Base-by-base conservation (phyloP, 2,888 invertebrate genomes). In the Eristalinus aeneus region DNA sequence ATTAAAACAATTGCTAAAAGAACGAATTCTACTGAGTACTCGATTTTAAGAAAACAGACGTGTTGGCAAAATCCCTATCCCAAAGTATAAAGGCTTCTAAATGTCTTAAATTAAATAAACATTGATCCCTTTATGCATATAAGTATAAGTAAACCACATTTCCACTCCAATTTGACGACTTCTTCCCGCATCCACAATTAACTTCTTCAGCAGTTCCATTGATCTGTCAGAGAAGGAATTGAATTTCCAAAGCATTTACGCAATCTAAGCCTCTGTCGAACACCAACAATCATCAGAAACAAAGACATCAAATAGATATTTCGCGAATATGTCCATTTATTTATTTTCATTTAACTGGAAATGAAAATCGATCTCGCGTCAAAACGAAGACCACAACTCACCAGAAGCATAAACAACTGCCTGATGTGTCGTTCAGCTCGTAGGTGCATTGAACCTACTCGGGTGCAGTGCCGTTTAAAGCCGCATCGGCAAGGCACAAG, bases 401-500 rank as follows among this genome's bases (percentile, higher is more conserved):
- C 54, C 16, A 61, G 20, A 39, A 56, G 63, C 27, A 63, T 39
- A 63, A 69, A 72, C 58, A 78, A 65, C 46, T 5, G 27, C 27
- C 31, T 12, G 34, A 69, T 69, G 39, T 56, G 71, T 27, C 64
- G 32, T 16, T 46, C 16, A 5, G n/a, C 16, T n/a, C 64, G 36
- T 34, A 64, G 46, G 75, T 75, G 23, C 81, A 60, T 71, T 81
- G 69, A 75, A 69, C 81, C 39, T 75, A 54, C n/a, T 63, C 23
- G 16, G 20, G 53, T 65, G 69, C 64, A 60, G 63, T 32, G 34
- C 8, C 22, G 22, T 34, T 76, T 34, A 4, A 22, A 58, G 54
- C 46, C 56, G 69, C 64, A 23, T 65, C 31, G 54, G 4, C 34
- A 64, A 46, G n/a, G n/a, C 46, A 60, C 81, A 80, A 58, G 64